Conservation (phyloP, 2,113 vertebrate genomes). For the Brachyistius frenatus region DNA sequence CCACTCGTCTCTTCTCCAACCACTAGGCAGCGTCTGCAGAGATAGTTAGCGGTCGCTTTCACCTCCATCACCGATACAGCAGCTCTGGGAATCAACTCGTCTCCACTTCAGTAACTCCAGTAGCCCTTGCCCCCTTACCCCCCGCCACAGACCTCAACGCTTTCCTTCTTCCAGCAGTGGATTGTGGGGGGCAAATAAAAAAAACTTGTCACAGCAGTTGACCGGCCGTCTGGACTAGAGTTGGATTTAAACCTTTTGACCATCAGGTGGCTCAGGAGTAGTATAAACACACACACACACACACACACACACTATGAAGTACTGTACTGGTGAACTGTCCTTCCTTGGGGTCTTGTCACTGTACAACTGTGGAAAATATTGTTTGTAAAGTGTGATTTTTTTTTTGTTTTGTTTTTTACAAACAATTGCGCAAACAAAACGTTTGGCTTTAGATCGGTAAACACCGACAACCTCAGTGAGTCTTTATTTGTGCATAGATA, state of each 20-base stretch:
- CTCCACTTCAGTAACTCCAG: slow-evolving; percentile 38
- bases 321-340: slow-evolving; percentile 43
- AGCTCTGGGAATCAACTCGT: slow-evolving; percentile 17
- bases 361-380: slow-evolving; percentile 11
- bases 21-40: slow-evolving; percentile 75
- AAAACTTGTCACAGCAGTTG: slow-evolving; percentile 21
- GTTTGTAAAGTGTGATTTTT: not conserved
- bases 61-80: not conserved
- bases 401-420: slow-evolving; percentile 10
- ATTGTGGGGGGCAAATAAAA: slow-evolving; percentile 28
- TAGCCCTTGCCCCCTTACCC: slow-evolving; percentile 1
- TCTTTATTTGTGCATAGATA: not conserved
- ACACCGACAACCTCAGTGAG: not conserved
- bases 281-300: slow-evolving; percentile 3
- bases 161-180: slow-evolving; percentile 39
- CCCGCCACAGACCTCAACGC: slow-evolving; percentile 33
- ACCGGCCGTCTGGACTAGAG: not conserved
- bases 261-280: not conserved
- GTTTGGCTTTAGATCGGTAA: not conserved
- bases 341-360: slow-evolving; percentile 58
- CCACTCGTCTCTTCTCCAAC: not conserved
- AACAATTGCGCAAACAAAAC: slow-evolving; percentile 2
- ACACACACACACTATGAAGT: slow-evolving; percentile 13
- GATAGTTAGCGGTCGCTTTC: slow-evolving; percentile 66
- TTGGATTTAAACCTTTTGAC: slow-evolving; percentile 20